A percentile compares a stretch with the other conserved stretches of the same genome.
These are phyloP conservation scores for Glareola pratincola DNA, from an alignment of 2,113 vertebrate species.

Conservation along the genomic window DNA sequence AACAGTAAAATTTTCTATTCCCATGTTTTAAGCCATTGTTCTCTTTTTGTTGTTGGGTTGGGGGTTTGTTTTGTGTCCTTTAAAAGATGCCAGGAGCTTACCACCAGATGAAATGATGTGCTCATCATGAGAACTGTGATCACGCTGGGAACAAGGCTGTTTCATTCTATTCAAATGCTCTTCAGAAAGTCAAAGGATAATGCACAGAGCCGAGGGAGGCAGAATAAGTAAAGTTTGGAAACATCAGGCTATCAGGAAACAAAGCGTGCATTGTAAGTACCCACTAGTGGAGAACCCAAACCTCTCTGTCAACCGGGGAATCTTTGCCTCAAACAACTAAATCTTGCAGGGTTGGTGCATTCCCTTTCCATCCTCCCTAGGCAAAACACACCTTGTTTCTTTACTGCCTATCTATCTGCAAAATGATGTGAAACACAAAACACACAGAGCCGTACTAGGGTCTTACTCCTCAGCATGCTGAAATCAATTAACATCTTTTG, in stretches of 20 bases:
- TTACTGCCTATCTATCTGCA: not conserved
- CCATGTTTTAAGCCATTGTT: not conserved
- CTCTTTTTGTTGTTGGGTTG: not conserved
- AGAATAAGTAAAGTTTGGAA: not conserved
- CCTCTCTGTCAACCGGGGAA: not conserved
- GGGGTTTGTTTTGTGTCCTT: not conserved
- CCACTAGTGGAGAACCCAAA: not conserved
- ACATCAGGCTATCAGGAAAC: not conserved
- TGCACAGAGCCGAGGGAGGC: not conserved
- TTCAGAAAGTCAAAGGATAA: not conserved
- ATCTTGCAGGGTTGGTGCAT: not conserved
- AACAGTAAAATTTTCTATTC: constrained; percentile 7
- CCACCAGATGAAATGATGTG: not conserved
- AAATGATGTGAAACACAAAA: not conserved
- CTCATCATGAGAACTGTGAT: not conserved
- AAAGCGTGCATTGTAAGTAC: not conserved
- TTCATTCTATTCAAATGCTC: not conserved
- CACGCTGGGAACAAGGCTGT: not conserved
- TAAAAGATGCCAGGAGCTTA: constrained; percentile 2
- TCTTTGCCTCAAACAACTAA: not conserved
- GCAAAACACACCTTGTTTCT: not conserved
- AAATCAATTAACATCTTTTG: not conserved
- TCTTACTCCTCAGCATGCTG: not conserved
- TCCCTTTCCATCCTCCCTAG: not conserved
- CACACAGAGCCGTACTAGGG: accelerated